Percentiles rank a stretch among this genome's conserved stretches.
These are phyloP conservation scores for Canis aureus DNA, from an alignment of 2,113 vertebrate species.

Conservation along the genomic window DNA sequence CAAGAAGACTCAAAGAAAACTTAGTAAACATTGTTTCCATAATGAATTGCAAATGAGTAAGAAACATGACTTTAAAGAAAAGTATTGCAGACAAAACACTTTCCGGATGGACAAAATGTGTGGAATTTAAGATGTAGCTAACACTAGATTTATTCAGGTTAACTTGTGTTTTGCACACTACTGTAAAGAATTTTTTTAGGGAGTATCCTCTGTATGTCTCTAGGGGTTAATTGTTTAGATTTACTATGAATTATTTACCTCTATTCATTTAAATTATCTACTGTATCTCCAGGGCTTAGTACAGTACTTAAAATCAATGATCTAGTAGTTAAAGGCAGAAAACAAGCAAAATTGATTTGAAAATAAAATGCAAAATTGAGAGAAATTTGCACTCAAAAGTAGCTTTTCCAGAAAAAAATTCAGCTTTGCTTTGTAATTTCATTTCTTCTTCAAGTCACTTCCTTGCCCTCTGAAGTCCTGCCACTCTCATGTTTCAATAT, in stretches of 20 bases:
- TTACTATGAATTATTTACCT: background rate
- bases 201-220: background rate
- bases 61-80: slow-evolving; percentile 24
- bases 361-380: background rate
- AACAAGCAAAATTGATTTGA: background rate
- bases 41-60: background rate
- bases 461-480: background rate
- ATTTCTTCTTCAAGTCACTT: background rate
- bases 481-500: background rate
- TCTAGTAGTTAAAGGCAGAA: background rate
- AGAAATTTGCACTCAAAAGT: background rate
- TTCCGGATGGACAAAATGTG: background rate
- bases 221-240: background rate
- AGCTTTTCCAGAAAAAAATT: background rate
- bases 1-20: background rate
- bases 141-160: background rate
- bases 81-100: background rate
- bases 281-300: background rate
- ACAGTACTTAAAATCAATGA: background rate
- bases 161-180: background rate
- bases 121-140: background rate
- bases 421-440: background rate
- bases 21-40: background rate
- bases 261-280: background rate
- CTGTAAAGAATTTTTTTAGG: background rate